Evolutionary conservation across 2,888 invertebrate genomes (phyloP).

Genomic region (Coremacera marginata): DNA sequence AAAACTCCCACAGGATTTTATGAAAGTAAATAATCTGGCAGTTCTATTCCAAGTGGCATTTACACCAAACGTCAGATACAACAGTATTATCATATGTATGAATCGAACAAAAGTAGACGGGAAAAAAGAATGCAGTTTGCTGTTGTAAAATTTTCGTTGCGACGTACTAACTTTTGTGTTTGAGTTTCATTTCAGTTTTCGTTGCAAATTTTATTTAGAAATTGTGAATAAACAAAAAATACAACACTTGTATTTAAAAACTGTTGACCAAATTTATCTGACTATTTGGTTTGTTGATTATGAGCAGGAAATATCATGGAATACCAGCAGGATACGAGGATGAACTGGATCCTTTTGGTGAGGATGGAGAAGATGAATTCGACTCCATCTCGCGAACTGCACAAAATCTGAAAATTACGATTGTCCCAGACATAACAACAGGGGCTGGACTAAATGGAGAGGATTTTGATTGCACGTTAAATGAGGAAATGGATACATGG

Average conservation of each 20-base stretch:
- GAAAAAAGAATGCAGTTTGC: constrained; percentile 5
- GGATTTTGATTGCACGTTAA: constrained; percentile 63
- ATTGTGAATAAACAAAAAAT: not conserved
- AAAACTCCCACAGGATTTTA: too few relatives aligned
- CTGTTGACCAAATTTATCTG: not conserved
- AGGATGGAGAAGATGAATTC: constrained; percentile 52
- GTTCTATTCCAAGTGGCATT: too few relatives aligned
- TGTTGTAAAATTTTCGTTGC: constrained; percentile 6
- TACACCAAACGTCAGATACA: not conserved
- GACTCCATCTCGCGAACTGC: constrained; percentile 49
- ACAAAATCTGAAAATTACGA: constrained; percentile 64
- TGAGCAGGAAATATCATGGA: constrained; percentile 42
- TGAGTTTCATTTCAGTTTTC: constrained; percentile 27
- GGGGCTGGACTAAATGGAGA: constrained; percentile 65
- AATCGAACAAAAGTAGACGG: not conserved
- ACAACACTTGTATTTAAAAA: not conserved
- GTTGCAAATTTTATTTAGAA: constrained; percentile 24
- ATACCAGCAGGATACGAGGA: constrained; percentile 66
- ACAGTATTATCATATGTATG: not conserved
- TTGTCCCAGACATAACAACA: constrained; percentile 65
- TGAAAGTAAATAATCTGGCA: too few relatives aligned
- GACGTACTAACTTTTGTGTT: constrained; percentile 10
- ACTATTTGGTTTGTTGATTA: constrained; percentile 1
- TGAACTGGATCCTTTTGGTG: constrained; percentile 44
- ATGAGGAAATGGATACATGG: constrained; percentile 56